Percentiles rank a stretch among this genome's conserved stretches.
These are phyloP conservation scores for Amazonetta brasiliensis DNA, from an alignment of 2,797 vertebrate genomes.

Conservation along the genomic window DNA sequence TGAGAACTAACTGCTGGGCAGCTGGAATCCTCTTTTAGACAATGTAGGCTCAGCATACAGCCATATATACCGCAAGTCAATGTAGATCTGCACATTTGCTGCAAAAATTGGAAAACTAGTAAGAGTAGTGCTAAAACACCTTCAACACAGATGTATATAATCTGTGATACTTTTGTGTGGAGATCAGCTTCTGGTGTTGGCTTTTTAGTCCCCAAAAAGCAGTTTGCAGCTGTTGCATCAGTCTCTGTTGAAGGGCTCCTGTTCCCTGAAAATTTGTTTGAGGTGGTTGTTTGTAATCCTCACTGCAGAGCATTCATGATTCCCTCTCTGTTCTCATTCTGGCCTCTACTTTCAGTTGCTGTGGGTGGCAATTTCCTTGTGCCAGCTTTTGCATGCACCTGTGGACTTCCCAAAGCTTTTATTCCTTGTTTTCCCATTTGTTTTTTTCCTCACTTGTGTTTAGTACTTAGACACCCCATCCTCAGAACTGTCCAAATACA, in stretches of 20 bases:
- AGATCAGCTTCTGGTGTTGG: neutral
- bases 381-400: neutral
- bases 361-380: neutral
- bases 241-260: neutral
- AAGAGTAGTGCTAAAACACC: neutral
- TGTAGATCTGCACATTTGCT: neutral
- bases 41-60: neutral
- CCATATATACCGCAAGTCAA: neutral
- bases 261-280: neutral
- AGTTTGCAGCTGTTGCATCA: neutral
- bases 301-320: neutral
- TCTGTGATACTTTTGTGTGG: neutral
- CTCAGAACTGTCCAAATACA: neutral
- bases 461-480: neutral
- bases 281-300: neutral
- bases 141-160: neutral
- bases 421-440: neutral
- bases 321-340: neutral
- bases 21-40: constrained; percentile 14
- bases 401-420: neutral
- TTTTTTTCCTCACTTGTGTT: neutral
- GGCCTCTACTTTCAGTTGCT: neutral
- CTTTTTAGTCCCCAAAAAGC: neutral
- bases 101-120: constrained; percentile 18
- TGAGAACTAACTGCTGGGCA: neutral